These are phyloP conservation scores for Melolontha melolontha DNA, from an alignment of 2,888 invertebrate species.

Conservation along the genomic window DNA sequence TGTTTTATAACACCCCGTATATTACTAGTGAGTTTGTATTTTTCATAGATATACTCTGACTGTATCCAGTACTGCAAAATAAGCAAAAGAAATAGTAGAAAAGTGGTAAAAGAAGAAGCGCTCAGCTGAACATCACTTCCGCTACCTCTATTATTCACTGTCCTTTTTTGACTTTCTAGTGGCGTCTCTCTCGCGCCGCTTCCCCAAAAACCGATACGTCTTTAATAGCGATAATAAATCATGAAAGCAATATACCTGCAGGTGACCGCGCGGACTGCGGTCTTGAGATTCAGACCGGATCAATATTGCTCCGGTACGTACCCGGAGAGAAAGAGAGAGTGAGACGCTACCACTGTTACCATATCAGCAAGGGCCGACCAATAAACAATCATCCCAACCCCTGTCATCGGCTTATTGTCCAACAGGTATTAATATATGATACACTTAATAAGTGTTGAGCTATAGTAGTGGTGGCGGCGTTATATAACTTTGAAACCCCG, in stretches of 20 bases:
- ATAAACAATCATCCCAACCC: slow-evolving; percentile 57
- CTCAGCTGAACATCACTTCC: slow-evolving; percentile 25
- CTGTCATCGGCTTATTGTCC: slow-evolving; percentile 58
- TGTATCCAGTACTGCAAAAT: not conserved
- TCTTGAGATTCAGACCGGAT: slow-evolving; percentile 53
- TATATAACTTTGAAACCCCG: slow-evolving; percentile 27
- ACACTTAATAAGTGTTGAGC: slow-evolving; percentile 50
- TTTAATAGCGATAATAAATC: slow-evolving; percentile 59
- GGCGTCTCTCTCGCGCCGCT: slow-evolving; percentile 22
- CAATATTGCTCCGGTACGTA: slow-evolving; percentile 53
- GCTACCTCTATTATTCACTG: slow-evolving; percentile 34
- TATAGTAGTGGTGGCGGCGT: slow-evolving; percentile 7
- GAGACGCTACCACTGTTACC: slow-evolving; percentile 31
- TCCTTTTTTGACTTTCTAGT: slow-evolving; percentile 29
- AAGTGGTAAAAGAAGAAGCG: slow-evolving; percentile 1
- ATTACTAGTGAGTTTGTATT: not conserved
- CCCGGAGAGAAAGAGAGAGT: slow-evolving; percentile 47
- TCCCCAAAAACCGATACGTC: slow-evolving; percentile 51
- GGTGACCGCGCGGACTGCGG: slow-evolving; percentile 56
- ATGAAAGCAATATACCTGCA: slow-evolving; percentile 57
- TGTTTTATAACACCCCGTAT: too few species aligned
- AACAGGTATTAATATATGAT: slow-evolving; percentile 58
- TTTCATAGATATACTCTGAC: not conserved
- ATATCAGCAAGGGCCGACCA: slow-evolving; percentile 43
- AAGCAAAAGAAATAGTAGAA: slow-evolving; percentile 6